A percentile compares a stretch with the other conserved stretches of the same genome.
phyloP scores from a whole-genome alignment of 2,113 vertebrate species.

The Paradisaea rubra region DNA sequence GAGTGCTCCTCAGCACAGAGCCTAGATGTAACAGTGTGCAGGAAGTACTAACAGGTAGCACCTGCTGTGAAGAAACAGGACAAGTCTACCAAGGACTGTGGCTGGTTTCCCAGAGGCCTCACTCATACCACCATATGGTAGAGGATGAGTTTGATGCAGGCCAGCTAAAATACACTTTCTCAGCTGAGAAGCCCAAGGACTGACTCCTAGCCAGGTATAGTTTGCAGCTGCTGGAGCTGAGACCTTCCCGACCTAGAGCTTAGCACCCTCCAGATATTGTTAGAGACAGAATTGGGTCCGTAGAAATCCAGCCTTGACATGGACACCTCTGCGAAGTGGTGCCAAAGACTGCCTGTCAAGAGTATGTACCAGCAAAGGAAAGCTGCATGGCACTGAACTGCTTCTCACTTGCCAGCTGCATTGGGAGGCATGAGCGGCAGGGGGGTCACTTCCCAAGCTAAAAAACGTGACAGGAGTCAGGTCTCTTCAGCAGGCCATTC shows the following conservation, averaged over 20 bases:
- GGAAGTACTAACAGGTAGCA: background rate
- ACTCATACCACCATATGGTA: background rate
- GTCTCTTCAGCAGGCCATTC: background rate
- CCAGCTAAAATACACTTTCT: background rate
- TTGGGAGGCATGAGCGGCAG: background rate
- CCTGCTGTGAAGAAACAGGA: background rate
- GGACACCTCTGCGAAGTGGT: background rate
- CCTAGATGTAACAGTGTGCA: background rate
- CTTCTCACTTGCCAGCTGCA: background rate
- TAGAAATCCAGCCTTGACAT: background rate
- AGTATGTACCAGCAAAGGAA: background rate
- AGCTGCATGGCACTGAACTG: background rate
- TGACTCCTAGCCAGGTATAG: background rate
- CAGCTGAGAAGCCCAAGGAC: background rate
- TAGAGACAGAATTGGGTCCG: background rate
- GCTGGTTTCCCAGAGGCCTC: background rate
- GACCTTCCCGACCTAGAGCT: background rate
- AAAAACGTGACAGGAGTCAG: background rate
- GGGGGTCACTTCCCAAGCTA: background rate
- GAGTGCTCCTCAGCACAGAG: background rate
- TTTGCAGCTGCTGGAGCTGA: background rate
- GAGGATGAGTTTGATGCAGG: background rate
- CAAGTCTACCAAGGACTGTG: background rate
- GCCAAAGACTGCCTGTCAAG: background rate
- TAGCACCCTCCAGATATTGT: background rate